Evolutionary conservation across 2,113 vertebrate genomes (phyloP).

Genomic region (Eupsittula cactorum): DNA sequence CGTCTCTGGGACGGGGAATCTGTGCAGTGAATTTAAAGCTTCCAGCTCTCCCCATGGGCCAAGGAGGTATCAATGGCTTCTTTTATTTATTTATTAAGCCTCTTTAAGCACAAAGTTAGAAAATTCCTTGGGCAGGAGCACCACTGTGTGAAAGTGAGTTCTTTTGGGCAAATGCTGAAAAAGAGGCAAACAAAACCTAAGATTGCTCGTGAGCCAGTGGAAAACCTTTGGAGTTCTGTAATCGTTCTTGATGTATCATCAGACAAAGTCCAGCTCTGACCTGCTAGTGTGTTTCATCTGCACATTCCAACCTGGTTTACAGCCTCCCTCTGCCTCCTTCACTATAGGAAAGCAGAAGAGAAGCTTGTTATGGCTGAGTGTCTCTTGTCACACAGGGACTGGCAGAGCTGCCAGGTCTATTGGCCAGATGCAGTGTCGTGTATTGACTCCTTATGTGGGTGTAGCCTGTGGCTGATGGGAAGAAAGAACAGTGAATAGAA

Average conservation of each 20-base stretch:
- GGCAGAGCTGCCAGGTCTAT: conserved; percentile 20
- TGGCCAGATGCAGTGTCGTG: conserved; percentile 15
- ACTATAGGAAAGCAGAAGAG: conserved; percentile 12
- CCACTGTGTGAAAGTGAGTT: not conserved
- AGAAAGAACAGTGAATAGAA: conserved; percentile 8
- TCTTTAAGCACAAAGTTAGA: not conserved
- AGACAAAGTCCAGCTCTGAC: conserved; percentile 48
- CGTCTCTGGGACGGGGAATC: not conserved
- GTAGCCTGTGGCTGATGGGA: conserved; percentile 4
- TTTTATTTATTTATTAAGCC: not conserved
- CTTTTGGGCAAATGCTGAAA: not conserved
- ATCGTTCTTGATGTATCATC: conserved; percentile 38
- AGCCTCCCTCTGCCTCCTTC: conserved; percentile 13
- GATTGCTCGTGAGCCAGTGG: not conserved
- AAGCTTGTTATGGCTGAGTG: not conserved
- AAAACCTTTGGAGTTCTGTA: conserved; percentile 48
- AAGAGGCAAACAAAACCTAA: conserved; percentile 30
- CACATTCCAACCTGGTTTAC: conserved; percentile 12
- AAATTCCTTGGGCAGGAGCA: not conserved
- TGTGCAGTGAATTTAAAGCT: not conserved
- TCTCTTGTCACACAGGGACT: conserved; percentile 2
- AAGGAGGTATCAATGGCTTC: not conserved
- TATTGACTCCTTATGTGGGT: conserved; percentile 32
- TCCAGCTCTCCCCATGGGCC: not conserved
- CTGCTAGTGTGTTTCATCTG: conserved; percentile 31